phyloP scores from a whole-genome alignment of 2,888 invertebrate genomes.

The Zygogramma bicolorata region DNA sequence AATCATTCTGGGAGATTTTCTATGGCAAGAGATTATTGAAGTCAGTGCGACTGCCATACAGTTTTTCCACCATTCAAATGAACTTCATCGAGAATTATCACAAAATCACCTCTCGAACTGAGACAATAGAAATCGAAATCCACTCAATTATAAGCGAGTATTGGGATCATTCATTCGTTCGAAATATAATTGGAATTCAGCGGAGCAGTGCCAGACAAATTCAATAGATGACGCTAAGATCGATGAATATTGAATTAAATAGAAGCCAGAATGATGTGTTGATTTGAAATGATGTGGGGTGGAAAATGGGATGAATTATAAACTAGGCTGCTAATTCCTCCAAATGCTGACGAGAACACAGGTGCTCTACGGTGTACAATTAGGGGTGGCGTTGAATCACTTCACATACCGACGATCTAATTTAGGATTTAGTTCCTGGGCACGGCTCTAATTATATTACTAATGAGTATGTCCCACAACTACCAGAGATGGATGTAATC shows the following conservation, averaged over 20 bases:
- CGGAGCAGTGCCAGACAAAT: not conserved
- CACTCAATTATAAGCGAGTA: not conserved
- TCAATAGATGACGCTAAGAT: not conserved
- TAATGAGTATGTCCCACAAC: too few relatives aligned
- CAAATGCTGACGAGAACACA: not conserved
- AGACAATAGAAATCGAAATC: not conserved
- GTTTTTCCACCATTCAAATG: not conserved
- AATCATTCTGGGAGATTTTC: too few relatives aligned
- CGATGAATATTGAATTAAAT: constrained; percentile 2
- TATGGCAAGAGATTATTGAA: too few relatives aligned
- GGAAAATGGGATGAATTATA: not conserved
- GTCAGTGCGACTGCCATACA: too few relatives aligned
- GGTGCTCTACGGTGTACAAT: not conserved
- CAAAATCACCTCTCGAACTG: not conserved
- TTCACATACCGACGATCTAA: not conserved
- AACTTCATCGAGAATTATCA: not conserved
- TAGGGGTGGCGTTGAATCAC: not conserved
- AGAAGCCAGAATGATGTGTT: not conserved
- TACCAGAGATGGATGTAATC: too few relatives aligned
- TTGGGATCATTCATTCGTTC: not conserved
- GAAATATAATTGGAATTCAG: constrained; percentile 1
- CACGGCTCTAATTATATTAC: too few relatives aligned
- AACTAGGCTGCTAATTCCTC: not conserved
- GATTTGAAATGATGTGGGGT: not conserved
- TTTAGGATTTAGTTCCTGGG: too few relatives aligned